These are phyloP conservation scores for Hermetia illucens DNA, from an alignment of 1,140 invertebrate species.

Conservation along the genomic window DNA sequence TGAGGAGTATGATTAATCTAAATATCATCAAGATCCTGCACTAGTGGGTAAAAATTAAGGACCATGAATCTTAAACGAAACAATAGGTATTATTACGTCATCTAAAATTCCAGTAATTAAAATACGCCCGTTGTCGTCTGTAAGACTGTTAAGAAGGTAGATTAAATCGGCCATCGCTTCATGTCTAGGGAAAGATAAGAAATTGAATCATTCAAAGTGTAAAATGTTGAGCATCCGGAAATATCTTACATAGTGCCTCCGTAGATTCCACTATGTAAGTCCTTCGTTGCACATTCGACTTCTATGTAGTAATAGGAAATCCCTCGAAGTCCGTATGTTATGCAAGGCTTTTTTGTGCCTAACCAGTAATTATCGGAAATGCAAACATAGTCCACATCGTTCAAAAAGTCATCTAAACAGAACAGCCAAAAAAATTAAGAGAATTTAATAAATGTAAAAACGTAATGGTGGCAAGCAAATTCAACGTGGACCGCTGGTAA, in stretches of 20 bases:
- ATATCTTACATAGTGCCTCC: conserved; percentile 73
- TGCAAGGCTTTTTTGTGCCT: conserved; percentile 88
- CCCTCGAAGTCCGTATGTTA: conserved; percentile 92
- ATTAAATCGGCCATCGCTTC: conserved; percentile 85
- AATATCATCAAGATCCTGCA: too few relatives aligned
- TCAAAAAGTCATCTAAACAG: conserved; percentile 56
- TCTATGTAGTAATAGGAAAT: conserved; percentile 87
- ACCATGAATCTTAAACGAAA: too few relatives aligned
- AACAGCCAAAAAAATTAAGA: too few relatives aligned
- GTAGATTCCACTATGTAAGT: conserved; percentile 91
- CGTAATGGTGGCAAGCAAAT: too few relatives aligned
- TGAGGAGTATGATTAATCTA: too few relatives aligned
- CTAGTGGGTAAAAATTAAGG: too few relatives aligned
- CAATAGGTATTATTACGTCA: conserved; percentile 32
- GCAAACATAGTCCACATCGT: conserved; percentile 83
- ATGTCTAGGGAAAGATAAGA: too few relatives aligned
- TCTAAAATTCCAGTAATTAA: conserved; percentile 65
- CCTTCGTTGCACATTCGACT: conserved; percentile 76
- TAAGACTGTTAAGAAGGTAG: conserved; percentile 65
- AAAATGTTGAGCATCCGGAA: too few relatives aligned
- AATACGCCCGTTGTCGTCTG: conserved; percentile 75
- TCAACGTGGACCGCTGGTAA: too few relatives aligned
- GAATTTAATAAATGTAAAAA: too few relatives aligned
- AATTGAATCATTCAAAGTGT: neutral
- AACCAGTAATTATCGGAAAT: conserved; percentile 99